Conservation (phyloP, 2,888 invertebrate genomes). For the Drosophila emarginata region DNA sequence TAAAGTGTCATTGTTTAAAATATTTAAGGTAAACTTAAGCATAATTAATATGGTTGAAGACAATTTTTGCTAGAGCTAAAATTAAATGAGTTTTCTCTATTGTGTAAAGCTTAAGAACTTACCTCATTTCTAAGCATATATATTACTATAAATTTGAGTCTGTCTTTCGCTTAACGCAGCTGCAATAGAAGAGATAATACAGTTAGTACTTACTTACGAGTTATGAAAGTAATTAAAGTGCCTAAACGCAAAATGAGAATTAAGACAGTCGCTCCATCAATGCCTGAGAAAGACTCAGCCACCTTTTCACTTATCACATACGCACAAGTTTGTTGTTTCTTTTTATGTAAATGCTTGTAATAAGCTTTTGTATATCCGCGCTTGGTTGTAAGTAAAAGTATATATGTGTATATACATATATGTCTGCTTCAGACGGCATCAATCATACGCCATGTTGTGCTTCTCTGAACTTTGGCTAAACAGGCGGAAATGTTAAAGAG, state of each 20-base stretch:
- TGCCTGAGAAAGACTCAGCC: conserved; percentile 11
- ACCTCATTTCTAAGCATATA: conserved; percentile 5
- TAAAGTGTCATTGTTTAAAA: no score
- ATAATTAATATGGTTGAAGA: neutral
- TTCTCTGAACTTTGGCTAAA: conserved; percentile 68
- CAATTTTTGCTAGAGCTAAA: neutral
- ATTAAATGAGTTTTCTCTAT: neutral
- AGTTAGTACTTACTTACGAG: conserved; percentile 38
- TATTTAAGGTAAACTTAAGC: neutral
- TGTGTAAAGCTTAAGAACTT: neutral
- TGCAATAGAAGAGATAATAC: conserved; percentile 49
- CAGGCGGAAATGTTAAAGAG: conserved; percentile 63
- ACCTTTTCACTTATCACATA: conserved; percentile 22
- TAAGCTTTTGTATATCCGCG: conserved; percentile 38
- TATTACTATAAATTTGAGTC: conserved; percentile 5
- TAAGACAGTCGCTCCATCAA: conserved; percentile 36
- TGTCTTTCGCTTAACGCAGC: conserved; percentile 29
- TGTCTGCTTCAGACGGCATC: conserved; percentile 61
- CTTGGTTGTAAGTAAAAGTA: conserved; percentile 2
- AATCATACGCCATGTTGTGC: conserved; percentile 72
- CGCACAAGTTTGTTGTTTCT: conserved; percentile 22
- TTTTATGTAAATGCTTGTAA: conserved; percentile 58
- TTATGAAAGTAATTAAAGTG: conserved; percentile 48
- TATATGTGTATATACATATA: neutral
- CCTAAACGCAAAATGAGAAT: conserved; percentile 39